Percentiles rank a stretch among this genome's conserved stretches.
These are phyloP conservation scores for Cyprinus carpio DNA, from an alignment of 2,113 vertebrate species.

Conservation along the genomic window DNA sequence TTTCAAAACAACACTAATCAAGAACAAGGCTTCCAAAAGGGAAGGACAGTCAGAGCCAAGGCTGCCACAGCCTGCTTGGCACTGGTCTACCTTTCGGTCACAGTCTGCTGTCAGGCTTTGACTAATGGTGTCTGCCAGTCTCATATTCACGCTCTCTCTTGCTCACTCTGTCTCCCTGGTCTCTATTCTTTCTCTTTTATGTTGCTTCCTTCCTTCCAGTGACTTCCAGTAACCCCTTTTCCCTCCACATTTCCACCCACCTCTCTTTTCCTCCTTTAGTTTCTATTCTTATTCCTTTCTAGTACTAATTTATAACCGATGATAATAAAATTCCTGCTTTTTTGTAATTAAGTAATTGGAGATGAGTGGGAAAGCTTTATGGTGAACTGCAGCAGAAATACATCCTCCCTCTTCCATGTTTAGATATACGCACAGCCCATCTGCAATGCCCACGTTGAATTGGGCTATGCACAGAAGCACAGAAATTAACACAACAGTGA, in stretches of 20 bases:
- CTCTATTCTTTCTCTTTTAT: constrained; percentile 23
- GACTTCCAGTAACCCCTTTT: background rate
- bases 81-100: constrained; percentile 44
- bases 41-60: constrained; percentile 46
- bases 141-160: constrained; percentile 13
- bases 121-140: constrained; percentile 49
- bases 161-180: constrained; percentile 20
- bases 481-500: constrained; percentile 37
- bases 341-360: constrained; percentile 23
- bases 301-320: constrained; percentile 4
- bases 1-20: constrained; percentile 39
- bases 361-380: constrained; percentile 14
- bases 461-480: constrained; percentile 21
- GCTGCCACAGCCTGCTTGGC: constrained; percentile 42
- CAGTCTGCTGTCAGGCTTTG: constrained; percentile 50
- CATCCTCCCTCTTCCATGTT: constrained; percentile 20
- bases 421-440: constrained; percentile 17
- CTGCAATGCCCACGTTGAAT: background rate
- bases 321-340: background rate
- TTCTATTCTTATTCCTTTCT: background rate
- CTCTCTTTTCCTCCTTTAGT: background rate
- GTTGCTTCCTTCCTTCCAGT: background rate
- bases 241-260: background rate
- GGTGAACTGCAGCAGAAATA: constrained; percentile 12
- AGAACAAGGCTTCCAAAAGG: constrained; percentile 38